Percentiles rank a stretch among this genome's conserved stretches.
phyloP scores from a whole-genome alignment of 2,797 vertebrate species.

The Babyrousa celebensis region DNA sequence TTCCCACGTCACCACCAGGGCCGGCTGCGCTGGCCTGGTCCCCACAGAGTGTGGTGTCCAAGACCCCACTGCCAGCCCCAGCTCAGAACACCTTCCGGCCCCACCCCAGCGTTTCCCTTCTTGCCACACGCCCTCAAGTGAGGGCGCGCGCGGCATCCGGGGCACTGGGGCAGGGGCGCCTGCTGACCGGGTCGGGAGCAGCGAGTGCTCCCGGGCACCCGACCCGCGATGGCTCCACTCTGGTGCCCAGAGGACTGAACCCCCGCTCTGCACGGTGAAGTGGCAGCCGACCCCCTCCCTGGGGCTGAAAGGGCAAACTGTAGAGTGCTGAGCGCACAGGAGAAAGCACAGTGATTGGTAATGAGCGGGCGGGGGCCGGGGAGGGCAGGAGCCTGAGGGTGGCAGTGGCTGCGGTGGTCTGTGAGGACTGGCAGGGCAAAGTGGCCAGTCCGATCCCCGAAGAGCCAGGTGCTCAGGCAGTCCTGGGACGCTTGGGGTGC shows the following conservation, averaged over 20 bases:
- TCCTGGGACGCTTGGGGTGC: not conserved
- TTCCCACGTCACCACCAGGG: rapidly evolving
- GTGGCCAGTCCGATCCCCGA: too few relatives aligned
- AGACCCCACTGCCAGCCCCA: too few relatives aligned
- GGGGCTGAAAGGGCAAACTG: not conserved
- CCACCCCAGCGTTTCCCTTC: not conserved
- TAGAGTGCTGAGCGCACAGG: rapidly evolving
- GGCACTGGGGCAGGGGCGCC: not conserved
- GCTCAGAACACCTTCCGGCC: rapidly evolving
- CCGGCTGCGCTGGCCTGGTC: not conserved
- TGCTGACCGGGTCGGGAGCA: rapidly evolving
- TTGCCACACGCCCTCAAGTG: rapidly evolving
- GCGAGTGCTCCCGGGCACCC: not conserved
- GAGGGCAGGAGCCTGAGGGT: not conserved
- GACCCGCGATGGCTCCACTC: not conserved
- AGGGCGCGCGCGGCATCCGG: not conserved
- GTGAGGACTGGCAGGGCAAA: not conserved
- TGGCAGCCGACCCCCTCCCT: rapidly evolving
- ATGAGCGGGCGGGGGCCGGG: not conserved
- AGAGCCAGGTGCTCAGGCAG: rapidly evolving
- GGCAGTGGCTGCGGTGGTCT: too few relatives aligned
- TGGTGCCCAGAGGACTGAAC: not conserved
- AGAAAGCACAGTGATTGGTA: rapidly evolving
- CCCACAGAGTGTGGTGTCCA: not conserved
- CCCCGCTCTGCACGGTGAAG: not conserved